These are phyloP conservation scores for Nemotelus pantherinus DNA, from an alignment of 2,888 invertebrate species.

Conservation along the genomic window DNA sequence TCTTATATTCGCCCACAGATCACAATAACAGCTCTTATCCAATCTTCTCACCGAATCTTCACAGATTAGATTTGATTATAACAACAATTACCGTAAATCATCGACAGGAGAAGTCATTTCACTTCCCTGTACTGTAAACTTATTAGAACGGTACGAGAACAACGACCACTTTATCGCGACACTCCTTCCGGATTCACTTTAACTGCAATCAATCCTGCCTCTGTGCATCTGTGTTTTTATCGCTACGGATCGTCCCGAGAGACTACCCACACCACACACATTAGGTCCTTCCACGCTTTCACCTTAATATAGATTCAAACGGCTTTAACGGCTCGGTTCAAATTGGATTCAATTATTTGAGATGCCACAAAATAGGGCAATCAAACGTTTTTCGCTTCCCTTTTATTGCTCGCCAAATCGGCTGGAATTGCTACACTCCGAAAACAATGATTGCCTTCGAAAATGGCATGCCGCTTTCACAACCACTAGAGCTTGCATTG, in stretches of 20 bases:
- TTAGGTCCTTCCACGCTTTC: not conserved
- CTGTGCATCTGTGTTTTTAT: not conserved
- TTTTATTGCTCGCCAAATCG: constrained; percentile 37
- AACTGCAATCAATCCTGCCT: not conserved
- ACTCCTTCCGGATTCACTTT: not conserved
- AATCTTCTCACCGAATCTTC: no score
- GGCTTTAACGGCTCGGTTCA: constrained; percentile 3
- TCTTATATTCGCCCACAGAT: no score
- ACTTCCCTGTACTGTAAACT: not conserved
- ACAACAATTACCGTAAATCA: constrained; percentile 18
- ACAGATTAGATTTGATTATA: constrained; percentile 10
- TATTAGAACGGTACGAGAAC: no score
- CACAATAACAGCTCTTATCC: no score
- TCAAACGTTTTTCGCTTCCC: constrained; percentile 38
- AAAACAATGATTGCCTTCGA: constrained; percentile 34
- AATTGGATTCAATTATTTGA: constrained; percentile 26
- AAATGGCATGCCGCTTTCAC: constrained; percentile 1
- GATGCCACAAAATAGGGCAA: constrained; percentile 31
- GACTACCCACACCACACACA: no score
- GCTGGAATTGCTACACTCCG: constrained; percentile 27
- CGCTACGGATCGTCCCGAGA: no score
- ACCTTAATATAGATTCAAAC: not conserved
- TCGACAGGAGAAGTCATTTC: not conserved
- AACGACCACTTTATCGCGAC: not conserved
- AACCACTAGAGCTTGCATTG: not conserved